A percentile compares a stretch with the other conserved stretches of the same genome.
These are phyloP conservation scores for Odontomyia ornata DNA, from an alignment of 2,888 invertebrate species.

Conservation along the genomic window DNA sequence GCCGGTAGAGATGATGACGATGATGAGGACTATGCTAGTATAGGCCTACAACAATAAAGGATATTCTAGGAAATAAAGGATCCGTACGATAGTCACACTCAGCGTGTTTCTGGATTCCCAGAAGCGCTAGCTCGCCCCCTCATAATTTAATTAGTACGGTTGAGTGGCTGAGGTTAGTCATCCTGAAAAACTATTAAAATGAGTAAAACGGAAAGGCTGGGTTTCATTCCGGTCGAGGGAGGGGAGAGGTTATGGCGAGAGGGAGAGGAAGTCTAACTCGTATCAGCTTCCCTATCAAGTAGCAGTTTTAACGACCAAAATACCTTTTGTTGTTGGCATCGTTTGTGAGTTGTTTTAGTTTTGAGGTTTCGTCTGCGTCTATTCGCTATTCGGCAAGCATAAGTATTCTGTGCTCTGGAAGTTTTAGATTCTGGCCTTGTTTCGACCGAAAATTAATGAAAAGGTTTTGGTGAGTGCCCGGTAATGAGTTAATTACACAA, in stretches of 20 bases:
- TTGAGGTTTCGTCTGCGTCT: not conserved
- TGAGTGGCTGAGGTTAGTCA: slow-evolving; percentile 30
- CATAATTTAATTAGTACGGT: slow-evolving; percentile 44
- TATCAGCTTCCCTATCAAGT: not conserved
- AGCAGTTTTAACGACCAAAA: not conserved
- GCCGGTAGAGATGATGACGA: slow-evolving; percentile 31
- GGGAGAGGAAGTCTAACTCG: not conserved
- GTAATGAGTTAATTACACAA: slow-evolving; percentile 32
- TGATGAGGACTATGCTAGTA: not conserved
- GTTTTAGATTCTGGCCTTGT: not conserved
- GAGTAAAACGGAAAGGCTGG: slow-evolving; percentile 5
- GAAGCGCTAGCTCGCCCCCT: not conserved
- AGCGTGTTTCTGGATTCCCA: no score
- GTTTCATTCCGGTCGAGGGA: no score
- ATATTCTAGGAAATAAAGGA: slow-evolving; percentile 10
- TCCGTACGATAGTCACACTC: no score
- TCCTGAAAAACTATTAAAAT: slow-evolving; percentile 43
- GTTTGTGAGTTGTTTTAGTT: not conserved
- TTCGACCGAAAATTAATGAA: slow-evolving; percentile 33
- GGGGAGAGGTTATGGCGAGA: not conserved
- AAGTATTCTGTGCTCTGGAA: not conserved
- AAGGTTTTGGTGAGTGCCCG: slow-evolving; percentile 11
- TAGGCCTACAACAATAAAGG: slow-evolving; percentile 12
- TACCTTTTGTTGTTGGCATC: slow-evolving; percentile 8
- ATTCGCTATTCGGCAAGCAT: not conserved